These are phyloP conservation scores for Myiozetetes cayanensis DNA, from an alignment of 2,113 vertebrate genomes.

Conservation along the genomic window DNA sequence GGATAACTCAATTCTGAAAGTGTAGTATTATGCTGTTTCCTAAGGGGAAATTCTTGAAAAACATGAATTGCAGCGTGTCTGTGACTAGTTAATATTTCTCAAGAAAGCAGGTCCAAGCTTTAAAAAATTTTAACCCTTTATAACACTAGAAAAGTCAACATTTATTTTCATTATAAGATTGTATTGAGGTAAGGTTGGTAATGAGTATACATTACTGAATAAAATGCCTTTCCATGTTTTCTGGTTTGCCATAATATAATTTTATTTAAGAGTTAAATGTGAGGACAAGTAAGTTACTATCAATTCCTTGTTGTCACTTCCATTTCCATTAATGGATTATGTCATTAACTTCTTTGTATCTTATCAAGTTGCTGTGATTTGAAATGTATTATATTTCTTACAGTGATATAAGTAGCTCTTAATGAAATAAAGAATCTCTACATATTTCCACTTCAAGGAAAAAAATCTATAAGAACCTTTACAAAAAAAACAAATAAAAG, in stretches of 20 bases:
- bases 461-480: not conserved
- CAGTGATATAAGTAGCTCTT: not conserved
- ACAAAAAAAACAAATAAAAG: not conserved
- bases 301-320: not conserved
- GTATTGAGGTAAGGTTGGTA: not conserved
- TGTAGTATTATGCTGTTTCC: not conserved
- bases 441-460: not conserved
- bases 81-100: not conserved
- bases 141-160: not conserved
- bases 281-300: not conserved
- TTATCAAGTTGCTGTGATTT: not conserved
- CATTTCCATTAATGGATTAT: not conserved
- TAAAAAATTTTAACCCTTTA: not conserved
- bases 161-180: not conserved
- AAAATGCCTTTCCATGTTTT: not conserved
- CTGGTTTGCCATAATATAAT: not conserved
- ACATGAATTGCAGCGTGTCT: not conserved
- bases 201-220: not conserved
- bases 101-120: not conserved
- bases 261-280: not conserved
- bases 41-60: not conserved
- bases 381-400: not conserved
- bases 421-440: not conserved
- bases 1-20: not conserved
- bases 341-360: not conserved